Conservation (phyloP, 2,797 vertebrate genomes). For the Sarcoramphus papa region DNA sequence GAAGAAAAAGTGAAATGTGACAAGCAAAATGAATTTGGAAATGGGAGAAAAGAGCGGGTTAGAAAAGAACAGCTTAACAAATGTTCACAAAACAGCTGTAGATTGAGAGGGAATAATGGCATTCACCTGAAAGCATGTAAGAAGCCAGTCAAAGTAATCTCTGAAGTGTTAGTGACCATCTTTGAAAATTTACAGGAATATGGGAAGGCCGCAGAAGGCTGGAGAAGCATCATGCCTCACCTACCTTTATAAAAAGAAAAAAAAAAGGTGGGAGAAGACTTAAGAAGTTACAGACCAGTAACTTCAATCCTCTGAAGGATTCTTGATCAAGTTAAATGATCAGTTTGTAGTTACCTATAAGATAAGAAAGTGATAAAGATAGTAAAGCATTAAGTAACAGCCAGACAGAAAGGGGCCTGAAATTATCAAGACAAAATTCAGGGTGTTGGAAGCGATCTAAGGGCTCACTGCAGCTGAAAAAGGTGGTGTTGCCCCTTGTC, state of each 20-base stretch:
- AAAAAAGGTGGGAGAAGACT: constrained; percentile 28
- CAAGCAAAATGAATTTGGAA: background rate
- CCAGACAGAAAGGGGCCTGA: background rate
- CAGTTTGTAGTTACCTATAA: constrained; percentile 61
- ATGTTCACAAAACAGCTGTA: background rate
- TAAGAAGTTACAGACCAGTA: constrained; percentile 55
- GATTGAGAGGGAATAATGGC: background rate
- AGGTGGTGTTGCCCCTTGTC: background rate
- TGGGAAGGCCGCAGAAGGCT: constrained; percentile 14
- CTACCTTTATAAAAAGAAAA: constrained; percentile 47
- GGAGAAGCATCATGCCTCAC: constrained; percentile 53
- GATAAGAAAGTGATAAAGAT: constrained; percentile 60
- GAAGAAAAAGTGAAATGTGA: background rate
- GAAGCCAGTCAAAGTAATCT: background rate
- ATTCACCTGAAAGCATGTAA: background rate
- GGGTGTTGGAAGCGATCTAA: background rate
- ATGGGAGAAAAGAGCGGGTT: background rate
- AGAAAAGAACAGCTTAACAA: background rate
- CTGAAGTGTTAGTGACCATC: constrained; percentile 17
- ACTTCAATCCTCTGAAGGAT: constrained; percentile 54
- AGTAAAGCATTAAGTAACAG: constrained; percentile 43
- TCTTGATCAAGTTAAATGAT: constrained; percentile 60
- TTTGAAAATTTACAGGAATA: background rate
- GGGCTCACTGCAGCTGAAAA: background rate
- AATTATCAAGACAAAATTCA: background rate